Evolutionary conservation across 2,113 vertebrate genomes (phyloP).

Genomic region (Plectropomus leopardus): DNA sequence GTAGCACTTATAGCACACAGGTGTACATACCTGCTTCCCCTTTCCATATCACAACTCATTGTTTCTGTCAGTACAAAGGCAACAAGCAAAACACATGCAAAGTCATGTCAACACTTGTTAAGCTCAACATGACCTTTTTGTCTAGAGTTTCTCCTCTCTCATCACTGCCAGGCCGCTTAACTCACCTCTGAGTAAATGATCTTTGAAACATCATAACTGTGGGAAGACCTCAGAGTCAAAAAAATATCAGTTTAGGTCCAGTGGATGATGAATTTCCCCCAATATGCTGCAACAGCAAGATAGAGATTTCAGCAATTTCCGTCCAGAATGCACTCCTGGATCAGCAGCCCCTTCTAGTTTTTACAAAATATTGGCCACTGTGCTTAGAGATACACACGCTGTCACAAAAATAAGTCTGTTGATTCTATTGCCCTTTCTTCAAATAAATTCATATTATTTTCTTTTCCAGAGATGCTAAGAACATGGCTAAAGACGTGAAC

Average conservation of each 20-base stretch:
- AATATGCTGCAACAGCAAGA: constrained; percentile 57
- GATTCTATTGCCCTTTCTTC: background rate
- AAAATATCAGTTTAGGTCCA: constrained; percentile 28
- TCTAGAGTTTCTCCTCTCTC: constrained; percentile 2
- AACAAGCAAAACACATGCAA: constrained; percentile 5
- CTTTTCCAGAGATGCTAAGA: constrained; percentile 91
- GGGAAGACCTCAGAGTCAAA: constrained; percentile 37
- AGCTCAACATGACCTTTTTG: constrained; percentile 16
- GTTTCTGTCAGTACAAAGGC: constrained; percentile 39
- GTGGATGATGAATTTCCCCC: constrained; percentile 46
- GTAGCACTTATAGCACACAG: background rate
- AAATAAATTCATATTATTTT: background rate
- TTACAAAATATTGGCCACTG: constrained; percentile 14
- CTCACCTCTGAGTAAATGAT: constrained; percentile 46
- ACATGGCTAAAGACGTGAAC: constrained; percentile 95
- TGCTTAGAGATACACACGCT: background rate
- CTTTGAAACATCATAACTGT: constrained; percentile 47
- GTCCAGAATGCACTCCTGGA: constrained; percentile 28
- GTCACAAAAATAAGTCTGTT: background rate
- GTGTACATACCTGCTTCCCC: background rate
- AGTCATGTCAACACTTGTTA: constrained; percentile 9
- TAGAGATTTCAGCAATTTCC: constrained; percentile 51
- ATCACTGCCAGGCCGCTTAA: constrained; percentile 17
- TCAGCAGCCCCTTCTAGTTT: constrained; percentile 7
- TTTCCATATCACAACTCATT: background rate